phyloP scores from a whole-genome alignment of 2,113 vertebrate genomes.

The Chlorocebus sabaeus region DNA sequence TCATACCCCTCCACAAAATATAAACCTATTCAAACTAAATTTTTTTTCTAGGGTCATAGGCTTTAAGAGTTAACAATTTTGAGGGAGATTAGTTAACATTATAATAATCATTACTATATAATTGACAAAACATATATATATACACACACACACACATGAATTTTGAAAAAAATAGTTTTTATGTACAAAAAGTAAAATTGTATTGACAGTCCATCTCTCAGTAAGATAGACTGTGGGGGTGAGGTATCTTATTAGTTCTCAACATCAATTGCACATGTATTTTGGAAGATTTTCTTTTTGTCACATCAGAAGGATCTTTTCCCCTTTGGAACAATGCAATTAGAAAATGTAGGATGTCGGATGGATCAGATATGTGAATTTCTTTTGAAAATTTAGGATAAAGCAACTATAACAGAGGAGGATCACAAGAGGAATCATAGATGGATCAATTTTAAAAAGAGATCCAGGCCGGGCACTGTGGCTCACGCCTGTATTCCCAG shows the following conservation, averaged over 20 bases:
- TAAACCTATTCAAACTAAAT: not conserved
- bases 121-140: not conserved
- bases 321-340: not conserved
- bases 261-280: not conserved
- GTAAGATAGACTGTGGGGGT: not conserved
- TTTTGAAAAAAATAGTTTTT: not conserved
- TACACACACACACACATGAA: not conserved
- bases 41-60: not conserved
- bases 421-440: not conserved
- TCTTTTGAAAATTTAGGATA: not conserved
- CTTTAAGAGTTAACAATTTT: not conserved
- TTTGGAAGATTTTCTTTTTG: not conserved
- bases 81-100: not conserved
- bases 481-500: too few relatives aligned
- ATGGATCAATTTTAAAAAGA: not conserved
- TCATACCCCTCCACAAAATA: not conserved
- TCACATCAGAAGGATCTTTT: not conserved
- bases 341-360: not conserved
- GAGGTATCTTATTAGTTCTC: not conserved
- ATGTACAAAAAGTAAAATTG: not conserved
- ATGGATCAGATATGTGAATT: not conserved
- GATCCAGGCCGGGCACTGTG: too few relatives aligned
- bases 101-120: not conserved
- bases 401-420: not conserved
- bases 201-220: not conserved